These are phyloP conservation scores for Eilema depressum DNA, from an alignment of 2,888 invertebrate species.

Conservation along the genomic window DNA sequence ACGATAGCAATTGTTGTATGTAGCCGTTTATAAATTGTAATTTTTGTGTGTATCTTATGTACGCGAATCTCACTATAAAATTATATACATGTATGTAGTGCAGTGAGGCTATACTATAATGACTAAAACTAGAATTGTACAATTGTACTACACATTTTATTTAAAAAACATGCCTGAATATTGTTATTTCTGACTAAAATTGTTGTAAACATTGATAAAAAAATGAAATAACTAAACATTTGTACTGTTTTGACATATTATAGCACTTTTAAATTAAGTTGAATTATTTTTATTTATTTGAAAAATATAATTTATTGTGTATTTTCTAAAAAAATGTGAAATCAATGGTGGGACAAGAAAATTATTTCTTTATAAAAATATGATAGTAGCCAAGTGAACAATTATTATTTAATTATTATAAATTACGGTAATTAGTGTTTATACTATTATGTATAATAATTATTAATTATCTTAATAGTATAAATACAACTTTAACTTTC, in stretches of 20 bases:
- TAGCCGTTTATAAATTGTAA: constrained; percentile 41
- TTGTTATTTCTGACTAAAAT: constrained; percentile 11
- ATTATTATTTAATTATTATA: constrained; percentile 7
- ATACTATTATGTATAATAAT: neutral
- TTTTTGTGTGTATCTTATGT: constrained; percentile 20
- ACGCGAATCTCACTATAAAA: constrained; percentile 39
- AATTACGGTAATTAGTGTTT: neutral
- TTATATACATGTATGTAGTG: constrained; percentile 27
- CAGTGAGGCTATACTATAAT: constrained; percentile 32
- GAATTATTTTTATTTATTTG: neutral
- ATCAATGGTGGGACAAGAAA: neutral
- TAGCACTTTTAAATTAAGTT: neutral
- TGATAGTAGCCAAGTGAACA: neutral
- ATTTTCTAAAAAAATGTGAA: neutral
- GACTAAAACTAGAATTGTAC: constrained; percentile 46
- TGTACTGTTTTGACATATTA: neutral
- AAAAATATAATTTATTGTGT: neutral
- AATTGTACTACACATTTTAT: constrained; percentile 45
- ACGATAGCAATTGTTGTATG: constrained; percentile 41
- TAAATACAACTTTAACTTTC: neutral
- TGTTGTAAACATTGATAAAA: neutral
- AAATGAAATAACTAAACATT: neutral
- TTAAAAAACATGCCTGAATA: constrained; percentile 24
- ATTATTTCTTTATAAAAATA: neutral
- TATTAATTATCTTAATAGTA: neutral